Evolutionary conservation across 2,113 vertebrate species (phyloP), one percentile per base, ranked within the genome.

Genomic region (Oryzias celebensis): DNA sequence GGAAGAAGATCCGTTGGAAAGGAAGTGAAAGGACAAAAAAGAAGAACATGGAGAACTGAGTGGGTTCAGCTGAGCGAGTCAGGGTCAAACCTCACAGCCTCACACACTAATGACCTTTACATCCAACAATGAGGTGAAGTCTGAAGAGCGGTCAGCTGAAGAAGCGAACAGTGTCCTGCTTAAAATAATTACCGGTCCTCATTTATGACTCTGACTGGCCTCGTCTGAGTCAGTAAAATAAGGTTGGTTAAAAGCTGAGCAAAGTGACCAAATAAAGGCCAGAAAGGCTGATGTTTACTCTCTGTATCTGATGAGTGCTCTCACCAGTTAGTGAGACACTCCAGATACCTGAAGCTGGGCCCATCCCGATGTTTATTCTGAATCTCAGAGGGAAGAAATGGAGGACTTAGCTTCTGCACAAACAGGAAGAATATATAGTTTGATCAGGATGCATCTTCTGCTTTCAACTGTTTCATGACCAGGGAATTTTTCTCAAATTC

Each of bases 251-350:
- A 83, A 81, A 85, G 67, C 77, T 65, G 53, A 43, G 55, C 68
- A 87, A 84, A 88, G 82, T 81, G 81, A 87, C 84, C 80, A 89
- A 90, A 89, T 87, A 88, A 87, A 89, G 83, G 78, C 65, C 78
- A 88, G 36, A 80, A 71, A 78, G 74, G 58, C 68, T 48, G 0
- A 7, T 85, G 85, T 88, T 89, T 88, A 90, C 76, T 66, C 66
- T 63, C 23, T 0, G 43, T 48, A 62, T 16, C 51, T 49, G 66
- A 70, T 52, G 65, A 84, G 57, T 58, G 62, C 81, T 76, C 67
- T 77, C 67, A 68, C 47, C 59, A 68, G 73, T 68, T 63, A 58
- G 50, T 68, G 84, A 87, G 59, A 83, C 81, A 77, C 71, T 79
- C 68, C 80, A 86, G 85, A 84, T 83, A 85, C 81, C 82, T 85